Base-by-base conservation (phyloP, 1,140 invertebrate species). In the Drosophila ohnishii region DNA sequence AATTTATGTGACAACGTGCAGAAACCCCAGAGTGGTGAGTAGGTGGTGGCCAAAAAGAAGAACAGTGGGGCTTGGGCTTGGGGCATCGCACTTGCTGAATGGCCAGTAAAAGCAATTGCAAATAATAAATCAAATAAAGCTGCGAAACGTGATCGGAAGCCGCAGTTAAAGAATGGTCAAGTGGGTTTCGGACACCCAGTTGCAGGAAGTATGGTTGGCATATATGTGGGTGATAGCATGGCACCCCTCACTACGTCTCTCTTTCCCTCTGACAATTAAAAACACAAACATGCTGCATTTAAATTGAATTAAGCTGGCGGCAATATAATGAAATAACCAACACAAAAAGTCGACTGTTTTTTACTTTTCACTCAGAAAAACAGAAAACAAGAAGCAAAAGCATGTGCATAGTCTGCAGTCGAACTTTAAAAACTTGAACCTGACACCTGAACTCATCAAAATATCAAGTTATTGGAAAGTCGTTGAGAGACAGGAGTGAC, bases 121-220 rank as follows among this genome's bases (percentile, higher is more conserved):
- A 75, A 64, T 65, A 71, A 83, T 83, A 83, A 83, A 83, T 83
- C 80, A 83, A 79, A 78, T 83, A 83, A 83, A 78, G 61, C 80
- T 75, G 75, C 61, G 51, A 59, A 83, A 83, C 80, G 80, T 83
- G 80, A 83, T 83, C 80, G 80, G 75, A 83, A 83, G 77, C 63
- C 55, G 62, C 42, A 40, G 65, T 71, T 35, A 50, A 71, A 59
- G 53, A 71, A 71, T 71, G 53, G 71, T 67, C 70, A 71, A 76
- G 47, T 67, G 56, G 74, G 42, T 30, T 22, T 56, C 40, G 37
- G 16, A 74, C 51, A 40, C 47, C 32, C 58, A 75, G 34, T 42
- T 55, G 48, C 57, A 37, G 47, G 16, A 73, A 35, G 22, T 70
- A 39, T 19, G 25, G 61, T 19, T 51, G 32, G 22, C 34, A 63